These are phyloP conservation scores for Leontocebus nigricollis DNA, from an alignment of 2,797 vertebrate species.

Conservation along the genomic window DNA sequence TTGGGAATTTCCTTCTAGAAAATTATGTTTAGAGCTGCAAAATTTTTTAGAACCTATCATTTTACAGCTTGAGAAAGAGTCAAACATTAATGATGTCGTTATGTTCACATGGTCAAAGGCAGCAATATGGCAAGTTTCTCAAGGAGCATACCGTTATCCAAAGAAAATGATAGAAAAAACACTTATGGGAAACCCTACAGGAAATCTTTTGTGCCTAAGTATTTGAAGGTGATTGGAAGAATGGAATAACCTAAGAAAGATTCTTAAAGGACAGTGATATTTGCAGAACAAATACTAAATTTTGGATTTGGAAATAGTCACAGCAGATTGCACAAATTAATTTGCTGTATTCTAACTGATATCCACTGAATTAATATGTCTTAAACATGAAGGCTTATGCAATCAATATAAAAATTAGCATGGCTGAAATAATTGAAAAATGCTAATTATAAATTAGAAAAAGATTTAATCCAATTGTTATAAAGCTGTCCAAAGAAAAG, in stretches of 20 bases:
- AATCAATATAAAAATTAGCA: slow-evolving; percentile 46
- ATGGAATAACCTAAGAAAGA: background rate
- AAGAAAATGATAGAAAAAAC: background rate
- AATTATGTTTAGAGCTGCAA: background rate
- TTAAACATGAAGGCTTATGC: slow-evolving; percentile 7
- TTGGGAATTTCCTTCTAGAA: background rate
- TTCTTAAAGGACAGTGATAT: background rate
- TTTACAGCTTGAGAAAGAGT: background rate
- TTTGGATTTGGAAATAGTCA: slow-evolving; percentile 32
- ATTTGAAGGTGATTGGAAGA: background rate
- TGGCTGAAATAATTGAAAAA: slow-evolving; percentile 37
- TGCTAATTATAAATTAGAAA: slow-evolving; percentile 6
- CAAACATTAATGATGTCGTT: background rate
- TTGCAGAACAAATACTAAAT: background rate
- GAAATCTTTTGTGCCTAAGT: background rate
- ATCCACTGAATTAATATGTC: background rate
- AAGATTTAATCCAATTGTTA: background rate
- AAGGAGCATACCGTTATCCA: background rate
- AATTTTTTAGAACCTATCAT: background rate
- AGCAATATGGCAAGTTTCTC: background rate
- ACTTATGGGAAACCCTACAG: background rate
- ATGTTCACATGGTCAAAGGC: background rate
- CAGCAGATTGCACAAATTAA: slow-evolving; percentile 28
- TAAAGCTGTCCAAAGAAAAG: background rate
- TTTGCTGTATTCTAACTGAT: background rate